Base-by-base conservation (phyloP, 2,113 vertebrate genomes). In the Megalops atlanticus region DNA sequence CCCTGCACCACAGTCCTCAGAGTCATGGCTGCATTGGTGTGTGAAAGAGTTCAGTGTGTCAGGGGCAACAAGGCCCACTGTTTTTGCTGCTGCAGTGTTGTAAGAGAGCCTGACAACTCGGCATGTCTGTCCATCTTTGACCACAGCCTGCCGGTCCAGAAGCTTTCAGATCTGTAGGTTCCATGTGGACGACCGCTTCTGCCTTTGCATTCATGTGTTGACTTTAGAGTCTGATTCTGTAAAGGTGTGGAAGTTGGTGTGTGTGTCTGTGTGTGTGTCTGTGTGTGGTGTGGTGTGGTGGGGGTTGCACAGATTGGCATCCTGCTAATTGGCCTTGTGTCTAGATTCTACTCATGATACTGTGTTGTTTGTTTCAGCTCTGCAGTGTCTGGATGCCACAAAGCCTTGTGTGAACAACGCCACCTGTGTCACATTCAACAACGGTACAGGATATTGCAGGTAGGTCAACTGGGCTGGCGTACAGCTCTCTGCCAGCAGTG, bases 391-490 rank as follows among this genome's bases (percentile, higher is more conserved):
- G 88, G 94, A 95, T 77, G 82, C 90, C 80, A 94, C 93, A 77
- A 95, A 88, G 64, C 97, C 96, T 0, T 98, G 97, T 89, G 91
- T 97, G 75, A 96, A 97, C 90, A 95, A 96, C 75, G 96, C 95
- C 47, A 95, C 89, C n/a, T 98, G 97, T 90, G 84, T 95, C 85
- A 95, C 93, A 0, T 95, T 93, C 79, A 91, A 84, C 52, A 97
- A 98, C 4, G 95, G 96, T 83, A 97, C 96, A n/a, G 96, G 93
- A 89, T 95, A 95, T 86, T 98, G 97, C 96, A 96, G 93, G 97
- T 98, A 95, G 96, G 95, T 87, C 52, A n/a, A n/a, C n/a, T n/a
- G n/a, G n/a, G n/a, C n/a, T n/a, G n/a, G n/a, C n/a, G n/a, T n/a
- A n/a, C n/a, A n/a, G n/a, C 43, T 45, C 43, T 14, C 43, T 45